Conservation (phyloP, 2,797 vertebrate species). For the Chelidonichthys spinosus region DNA sequence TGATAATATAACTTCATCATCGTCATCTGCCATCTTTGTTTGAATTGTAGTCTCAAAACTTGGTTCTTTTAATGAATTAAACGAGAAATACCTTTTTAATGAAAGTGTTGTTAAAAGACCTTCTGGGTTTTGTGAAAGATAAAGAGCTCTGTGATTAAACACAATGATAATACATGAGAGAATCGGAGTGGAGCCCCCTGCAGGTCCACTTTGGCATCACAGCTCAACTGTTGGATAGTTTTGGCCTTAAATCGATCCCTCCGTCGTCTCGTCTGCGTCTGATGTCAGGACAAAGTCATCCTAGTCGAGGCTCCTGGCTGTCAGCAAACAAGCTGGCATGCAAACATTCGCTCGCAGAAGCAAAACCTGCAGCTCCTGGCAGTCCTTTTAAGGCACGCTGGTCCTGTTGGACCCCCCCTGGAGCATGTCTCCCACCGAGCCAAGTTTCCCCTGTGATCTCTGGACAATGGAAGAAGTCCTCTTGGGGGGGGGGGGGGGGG, state of each 20-base stretch:
- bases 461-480: slow-evolving; percentile 36
- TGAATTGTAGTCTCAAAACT: background rate
- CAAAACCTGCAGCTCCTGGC: slow-evolving; percentile 59
- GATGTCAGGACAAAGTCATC: slow-evolving; percentile 54
- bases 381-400: slow-evolving; percentile 76
- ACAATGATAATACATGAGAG: background rate
- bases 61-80: background rate
- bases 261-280: slow-evolving; percentile 4
- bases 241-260: slow-evolving; percentile 9
- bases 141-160: background rate
- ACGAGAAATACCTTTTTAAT: background rate
- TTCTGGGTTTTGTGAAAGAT: background rate
- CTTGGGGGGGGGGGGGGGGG: slow-evolving; percentile 8
- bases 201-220: background rate
- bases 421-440: slow-evolving; percentile 40
- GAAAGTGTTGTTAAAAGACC: background rate
- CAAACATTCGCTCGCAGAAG: slow-evolving; percentile 70
- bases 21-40: slow-evolving; percentile 5
- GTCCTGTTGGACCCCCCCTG: slow-evolving; percentile 15
- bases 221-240: background rate
- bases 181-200: background rate
- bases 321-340: slow-evolving; percentile 53
- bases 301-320: slow-evolving; percentile 35
- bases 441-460: slow-evolving; percentile 64
- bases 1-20: no score